These are phyloP conservation scores for Nineta flava DNA, from an alignment of 2,888 invertebrate genomes.

Conservation along the genomic window DNA sequence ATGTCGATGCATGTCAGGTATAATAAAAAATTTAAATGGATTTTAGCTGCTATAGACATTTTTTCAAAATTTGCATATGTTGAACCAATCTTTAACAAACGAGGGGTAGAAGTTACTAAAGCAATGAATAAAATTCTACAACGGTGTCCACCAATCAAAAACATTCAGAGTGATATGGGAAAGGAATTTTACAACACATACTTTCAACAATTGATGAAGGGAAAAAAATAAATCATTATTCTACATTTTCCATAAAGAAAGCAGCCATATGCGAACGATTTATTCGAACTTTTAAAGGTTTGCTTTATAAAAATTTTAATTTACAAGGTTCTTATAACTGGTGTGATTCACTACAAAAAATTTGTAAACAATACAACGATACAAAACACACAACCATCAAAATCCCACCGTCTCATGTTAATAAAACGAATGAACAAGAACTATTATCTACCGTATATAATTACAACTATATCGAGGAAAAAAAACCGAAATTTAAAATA, in stretches of 20 bases:
- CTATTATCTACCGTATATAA: neutral
- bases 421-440: neutral
- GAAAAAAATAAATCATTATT: constrained; percentile 11
- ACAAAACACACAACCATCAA: neutral
- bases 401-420: neutral
- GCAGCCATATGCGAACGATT: constrained; percentile 16
- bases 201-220: constrained; percentile 14
- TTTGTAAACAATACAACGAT: constrained; percentile 7
- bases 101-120: no score
- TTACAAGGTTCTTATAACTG: constrained; percentile 16
- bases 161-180: constrained; percentile 8
- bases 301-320: constrained; percentile 17
- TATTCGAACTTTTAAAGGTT: constrained; percentile 15
- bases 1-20: neutral
- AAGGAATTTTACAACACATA: constrained; percentile 16
- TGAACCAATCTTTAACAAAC: neutral
- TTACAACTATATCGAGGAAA: neutral
- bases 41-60: neutral
- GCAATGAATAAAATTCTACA: no score
- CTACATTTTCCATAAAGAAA: constrained; percentile 11
- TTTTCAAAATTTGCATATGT: neutral
- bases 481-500: neutral
- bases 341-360: constrained; percentile 15
- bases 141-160: neutral
- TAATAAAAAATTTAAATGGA: neutral